A percentile compares a stretch with the other conserved stretches of the same genome.
Conservation (phyloP, 1,140 invertebrate species). For the Drosophila busckii region DNA sequence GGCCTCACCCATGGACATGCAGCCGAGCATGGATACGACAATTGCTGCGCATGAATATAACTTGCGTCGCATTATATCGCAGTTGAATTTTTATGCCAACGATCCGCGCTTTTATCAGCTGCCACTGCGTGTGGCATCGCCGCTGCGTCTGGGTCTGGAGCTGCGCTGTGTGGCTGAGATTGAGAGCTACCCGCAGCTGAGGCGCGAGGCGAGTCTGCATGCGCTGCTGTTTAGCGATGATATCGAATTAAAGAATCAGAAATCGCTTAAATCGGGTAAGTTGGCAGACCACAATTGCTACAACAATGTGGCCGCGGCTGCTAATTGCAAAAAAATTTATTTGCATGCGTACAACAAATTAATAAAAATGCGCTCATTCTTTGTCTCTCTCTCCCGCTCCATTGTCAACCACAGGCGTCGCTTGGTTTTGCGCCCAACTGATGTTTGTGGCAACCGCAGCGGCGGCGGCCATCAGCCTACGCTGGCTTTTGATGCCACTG, state of each 20-base stretch:
- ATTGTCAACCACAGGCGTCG: slow-evolving; percentile 23
- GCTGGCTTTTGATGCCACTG: slow-evolving; percentile 50
- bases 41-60: slow-evolving; percentile 64
- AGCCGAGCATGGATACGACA: slow-evolving; percentile 53
- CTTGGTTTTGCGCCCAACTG: slow-evolving; percentile 32
- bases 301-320: slow-evolving; percentile 18
- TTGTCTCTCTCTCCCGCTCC: not conserved
- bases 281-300: not conserved
- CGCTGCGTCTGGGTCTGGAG: slow-evolving; percentile 35
- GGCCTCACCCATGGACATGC: slow-evolving; percentile 47
- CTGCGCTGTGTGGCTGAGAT: slow-evolving; percentile 67
- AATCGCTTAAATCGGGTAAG: slow-evolving; percentile 62
- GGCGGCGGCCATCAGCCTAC: slow-evolving; percentile 32
- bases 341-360: slow-evolving; percentile 43
- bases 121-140: slow-evolving; percentile 33
- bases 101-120: slow-evolving; percentile 53
- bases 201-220: slow-evolving; percentile 40
- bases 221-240: slow-evolving; percentile 53
- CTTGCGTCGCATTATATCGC: slow-evolving; percentile 55
- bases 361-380: slow-evolving; percentile 35
- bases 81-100: slow-evolving; percentile 69
- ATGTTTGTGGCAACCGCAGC: slow-evolving; percentile 50
- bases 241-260: slow-evolving; percentile 66
- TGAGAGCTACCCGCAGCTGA: slow-evolving; percentile 51
- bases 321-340: slow-evolving; percentile 72